Base-by-base conservation (phyloP, 2,113 vertebrate genomes). In the Acinonyx jubatus region DNA sequence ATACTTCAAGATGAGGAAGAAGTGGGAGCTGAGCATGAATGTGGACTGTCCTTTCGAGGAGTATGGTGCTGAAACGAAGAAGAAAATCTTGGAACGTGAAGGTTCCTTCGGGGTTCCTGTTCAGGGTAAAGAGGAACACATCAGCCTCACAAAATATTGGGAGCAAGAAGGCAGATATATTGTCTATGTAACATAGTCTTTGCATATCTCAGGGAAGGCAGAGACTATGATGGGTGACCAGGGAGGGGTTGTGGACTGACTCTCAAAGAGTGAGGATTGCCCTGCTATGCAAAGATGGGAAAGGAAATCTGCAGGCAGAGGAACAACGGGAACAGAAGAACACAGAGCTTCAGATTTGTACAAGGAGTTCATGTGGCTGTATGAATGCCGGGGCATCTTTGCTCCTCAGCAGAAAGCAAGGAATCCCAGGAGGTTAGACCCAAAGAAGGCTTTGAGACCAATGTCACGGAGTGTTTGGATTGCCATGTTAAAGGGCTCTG, bases 201-300 rank as follows among this genome's bases (percentile, higher is more conserved):
- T 89, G 57, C 10, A 13, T 25, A 48, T 27, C 66, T 5, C 48
- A 3, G 88, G 5, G 36, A 0, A 61, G 4, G 8, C 23, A 86
- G 61, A 87, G 45, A 25, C 5, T 33, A 4, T 2, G 1, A 9
- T 27, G 41, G 11, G 9, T 41, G 5, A 1, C 7, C 36, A 21
- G 29, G 52, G 45, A 66, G 11, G 14, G 3, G 13, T 0, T 29
- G 18, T 82, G 27, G 48, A 15, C n/a, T 0, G 0, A 52, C 1
- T 76, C 10, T 63, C 65, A 33, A 45, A 87, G 25, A 36, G 33
- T 1, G 10, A 73, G 15, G 48, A 69, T 27, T 14, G 31, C 7
- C 11, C 6, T 66, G 83, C 29, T 29, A 33, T 10, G 19, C 0
- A 50, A 48, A 29, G 14, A 25, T 45, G 57, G 50, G 38, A 66